phyloP scores from a whole-genome alignment of 2,888 invertebrate genomes.

The Suillia variegata region DNA sequence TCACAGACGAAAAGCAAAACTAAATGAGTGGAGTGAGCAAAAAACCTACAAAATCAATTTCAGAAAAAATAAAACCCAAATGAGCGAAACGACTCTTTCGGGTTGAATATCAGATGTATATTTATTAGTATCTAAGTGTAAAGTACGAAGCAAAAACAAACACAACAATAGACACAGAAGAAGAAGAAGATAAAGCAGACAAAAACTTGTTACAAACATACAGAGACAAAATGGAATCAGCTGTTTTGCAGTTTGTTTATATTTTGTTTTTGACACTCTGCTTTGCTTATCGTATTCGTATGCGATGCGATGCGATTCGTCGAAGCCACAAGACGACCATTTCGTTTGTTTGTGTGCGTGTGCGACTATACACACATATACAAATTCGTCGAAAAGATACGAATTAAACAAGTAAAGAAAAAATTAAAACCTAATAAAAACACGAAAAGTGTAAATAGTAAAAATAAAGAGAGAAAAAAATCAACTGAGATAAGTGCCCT shows the following conservation, averaged over 20 bases:
- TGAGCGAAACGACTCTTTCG: too few species aligned
- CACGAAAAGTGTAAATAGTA: background rate
- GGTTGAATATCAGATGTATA: too few species aligned
- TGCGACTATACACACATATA: constrained; percentile 16
- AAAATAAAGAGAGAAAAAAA: constrained; percentile 6
- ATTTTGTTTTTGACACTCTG: constrained; percentile 49
- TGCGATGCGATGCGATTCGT: constrained; percentile 32
- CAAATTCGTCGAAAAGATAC: constrained; percentile 8
- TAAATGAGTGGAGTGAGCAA: too few species aligned
- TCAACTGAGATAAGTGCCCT: too few species aligned
- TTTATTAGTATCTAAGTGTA: too few species aligned
- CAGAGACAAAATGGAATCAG: constrained; percentile 38
- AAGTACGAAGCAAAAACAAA: background rate
- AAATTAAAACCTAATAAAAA: constrained; percentile 3
- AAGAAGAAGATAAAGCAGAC: background rate
- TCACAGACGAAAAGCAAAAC: too few species aligned
- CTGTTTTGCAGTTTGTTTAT: constrained; percentile 54
- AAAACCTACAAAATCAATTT: too few species aligned
- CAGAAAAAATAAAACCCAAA: too few species aligned
- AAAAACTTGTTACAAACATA: background rate
- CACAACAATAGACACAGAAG: background rate
- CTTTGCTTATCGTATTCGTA: constrained; percentile 30
- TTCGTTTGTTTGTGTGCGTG: constrained; percentile 21
- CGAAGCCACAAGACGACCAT: too few species aligned
- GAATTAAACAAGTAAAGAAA: constrained; percentile 4